Percentiles rank a stretch among this genome's conserved stretches.
phyloP scores from a whole-genome alignment of 2,888 invertebrate species.

The Cheilosia impressa region DNA sequence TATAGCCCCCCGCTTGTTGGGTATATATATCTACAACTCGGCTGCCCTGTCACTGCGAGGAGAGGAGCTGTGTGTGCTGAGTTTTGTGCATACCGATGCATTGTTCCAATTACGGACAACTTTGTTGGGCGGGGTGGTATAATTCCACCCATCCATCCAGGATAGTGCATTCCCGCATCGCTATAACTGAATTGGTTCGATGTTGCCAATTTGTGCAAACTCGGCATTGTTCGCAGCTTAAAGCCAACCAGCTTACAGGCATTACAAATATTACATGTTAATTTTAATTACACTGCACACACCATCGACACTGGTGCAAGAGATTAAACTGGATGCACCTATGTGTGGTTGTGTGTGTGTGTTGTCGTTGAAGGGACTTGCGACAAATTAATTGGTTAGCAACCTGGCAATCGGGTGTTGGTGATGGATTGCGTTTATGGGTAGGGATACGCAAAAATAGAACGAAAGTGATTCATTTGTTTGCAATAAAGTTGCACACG shows the following conservation, averaged over 20 bases:
- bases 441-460: conserved; percentile 22
- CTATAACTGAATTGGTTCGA: conserved; percentile 9
- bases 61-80: conserved; percentile 1
- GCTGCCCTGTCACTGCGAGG: conserved; percentile 44
- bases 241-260: conserved; percentile 62
- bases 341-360: not conserved
- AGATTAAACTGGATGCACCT: conserved; percentile 62
- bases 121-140: conserved; percentile 40
- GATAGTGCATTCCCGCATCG: conserved; percentile 1
- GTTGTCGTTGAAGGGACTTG: conserved; percentile 63
- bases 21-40: conserved; percentile 27
- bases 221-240: conserved; percentile 74
- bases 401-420: conserved; percentile 47
- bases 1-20: not conserved
- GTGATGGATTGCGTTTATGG: conserved; percentile 47
- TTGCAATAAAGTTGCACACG: conserved; percentile 66
- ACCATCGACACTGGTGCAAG: conserved; percentile 65
- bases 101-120: conserved; percentile 73
- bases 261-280: conserved; percentile 75
- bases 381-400: conserved; percentile 72
- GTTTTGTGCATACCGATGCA: conserved; percentile 73
- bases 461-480: conserved; percentile 57
- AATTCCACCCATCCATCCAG: conserved; percentile 9
- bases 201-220: conserved; percentile 71
- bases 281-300: conserved; percentile 70